Evolutionary conservation across 1,140 invertebrate species (phyloP).

Genomic region (Trinorchestia longiramus): DNA sequence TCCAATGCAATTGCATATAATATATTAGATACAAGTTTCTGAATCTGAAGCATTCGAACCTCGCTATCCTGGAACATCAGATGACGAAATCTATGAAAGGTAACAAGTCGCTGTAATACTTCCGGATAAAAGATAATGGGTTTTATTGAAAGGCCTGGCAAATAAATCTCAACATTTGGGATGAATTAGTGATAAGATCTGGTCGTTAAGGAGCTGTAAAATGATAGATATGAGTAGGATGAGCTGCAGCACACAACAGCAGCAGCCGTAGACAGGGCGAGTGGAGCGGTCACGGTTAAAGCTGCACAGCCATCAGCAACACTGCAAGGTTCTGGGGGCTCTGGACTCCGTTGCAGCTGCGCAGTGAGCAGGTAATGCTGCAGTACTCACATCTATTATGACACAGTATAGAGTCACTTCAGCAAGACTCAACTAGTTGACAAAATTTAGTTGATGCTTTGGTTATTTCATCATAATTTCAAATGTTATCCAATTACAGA

Average conservation of each 20-base stretch:
- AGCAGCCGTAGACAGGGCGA: background rate
- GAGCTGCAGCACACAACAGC: conserved; percentile 19
- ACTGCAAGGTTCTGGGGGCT: background rate
- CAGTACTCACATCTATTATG: background rate
- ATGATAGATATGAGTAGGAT: background rate
- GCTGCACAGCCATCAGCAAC: background rate
- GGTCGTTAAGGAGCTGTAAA: too few relatives aligned
- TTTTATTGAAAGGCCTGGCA: background rate
- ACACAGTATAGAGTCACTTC: background rate
- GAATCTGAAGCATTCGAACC: too few relatives aligned
- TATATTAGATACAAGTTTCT: background rate
- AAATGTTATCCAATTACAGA: background rate
- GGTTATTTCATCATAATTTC: background rate
- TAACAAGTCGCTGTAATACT: too few relatives aligned
- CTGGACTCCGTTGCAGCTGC: background rate
- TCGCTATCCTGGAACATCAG: too few relatives aligned
- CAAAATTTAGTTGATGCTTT: background rate
- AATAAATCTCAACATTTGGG: background rate
- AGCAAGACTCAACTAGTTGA: too few relatives aligned
- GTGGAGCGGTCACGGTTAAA: conserved; percentile 47
- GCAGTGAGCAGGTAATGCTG: background rate
- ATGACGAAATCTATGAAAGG: too few relatives aligned
- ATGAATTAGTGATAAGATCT: background rate
- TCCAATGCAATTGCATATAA: background rate
- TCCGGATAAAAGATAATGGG: background rate